Evolutionary conservation across 2,113 vertebrate species (phyloP).

Genomic region (Scopus umbretta): DNA sequence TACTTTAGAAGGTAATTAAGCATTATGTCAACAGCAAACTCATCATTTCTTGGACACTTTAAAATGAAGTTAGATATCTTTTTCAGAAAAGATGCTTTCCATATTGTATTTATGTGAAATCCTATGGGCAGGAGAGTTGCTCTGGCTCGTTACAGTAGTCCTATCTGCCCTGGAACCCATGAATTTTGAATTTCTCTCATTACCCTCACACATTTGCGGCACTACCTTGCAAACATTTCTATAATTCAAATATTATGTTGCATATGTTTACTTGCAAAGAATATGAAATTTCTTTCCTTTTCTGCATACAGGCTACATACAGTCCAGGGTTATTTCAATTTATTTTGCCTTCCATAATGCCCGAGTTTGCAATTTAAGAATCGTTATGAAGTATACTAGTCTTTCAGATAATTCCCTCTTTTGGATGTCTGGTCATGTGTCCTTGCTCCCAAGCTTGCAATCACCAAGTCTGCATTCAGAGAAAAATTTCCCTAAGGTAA

Average conservation of each 20-base stretch:
- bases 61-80: background rate
- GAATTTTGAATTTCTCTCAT: background rate
- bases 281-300: background rate
- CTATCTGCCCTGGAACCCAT: background rate
- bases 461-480: background rate
- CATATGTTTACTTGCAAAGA: background rate
- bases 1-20: slow-evolving; percentile 21
- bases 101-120: background rate
- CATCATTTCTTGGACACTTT: background rate
- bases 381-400: background rate
- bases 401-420: background rate
- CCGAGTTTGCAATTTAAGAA: background rate
- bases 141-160: background rate
- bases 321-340: background rate
- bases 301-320: background rate
- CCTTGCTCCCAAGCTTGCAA: background rate
- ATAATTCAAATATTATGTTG: background rate
- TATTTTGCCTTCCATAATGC: background rate
- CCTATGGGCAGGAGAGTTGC: background rate
- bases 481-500: background rate
- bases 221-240: background rate
- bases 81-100: background rate
- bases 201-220: background rate
- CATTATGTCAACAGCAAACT: slow-evolving; percentile 25
- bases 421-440: background rate